phyloP scores from a whole-genome alignment of 2,113 vertebrate genomes.

The Podarcis raffonei region DNA sequence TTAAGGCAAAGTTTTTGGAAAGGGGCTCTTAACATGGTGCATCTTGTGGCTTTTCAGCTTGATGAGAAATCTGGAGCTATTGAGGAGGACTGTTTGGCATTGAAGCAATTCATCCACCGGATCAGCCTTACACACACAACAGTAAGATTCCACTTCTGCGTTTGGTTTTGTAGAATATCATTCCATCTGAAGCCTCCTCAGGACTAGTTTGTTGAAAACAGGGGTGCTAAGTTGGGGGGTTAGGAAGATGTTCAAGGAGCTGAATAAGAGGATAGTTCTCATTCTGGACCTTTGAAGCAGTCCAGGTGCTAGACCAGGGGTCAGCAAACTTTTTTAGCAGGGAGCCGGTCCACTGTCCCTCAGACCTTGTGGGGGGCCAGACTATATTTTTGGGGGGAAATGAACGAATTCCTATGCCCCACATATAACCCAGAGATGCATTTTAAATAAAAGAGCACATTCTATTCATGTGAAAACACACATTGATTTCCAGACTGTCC shows the following conservation, averaged over 20 bases:
- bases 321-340: too few relatives aligned
- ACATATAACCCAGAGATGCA: too few relatives aligned
- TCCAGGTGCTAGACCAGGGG: neutral
- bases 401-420: too few relatives aligned
- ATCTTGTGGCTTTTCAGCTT: slow-evolving; percentile 61
- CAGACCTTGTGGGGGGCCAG: too few relatives aligned
- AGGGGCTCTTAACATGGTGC: neutral
- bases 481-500: too few relatives aligned
- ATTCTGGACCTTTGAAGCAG: neutral
- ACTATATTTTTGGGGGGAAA: too few relatives aligned
- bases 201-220: neutral
- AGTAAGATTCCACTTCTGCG: slow-evolving; percentile 65
- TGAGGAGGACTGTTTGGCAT: slow-evolving; percentile 52
- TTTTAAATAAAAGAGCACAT: too few relatives aligned
- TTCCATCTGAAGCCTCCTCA: neutral
- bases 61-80: slow-evolving; percentile 51
- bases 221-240: neutral
- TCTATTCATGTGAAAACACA: too few relatives aligned
- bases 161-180: neutral
- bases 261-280: neutral
- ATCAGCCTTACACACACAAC: slow-evolving; percentile 76
- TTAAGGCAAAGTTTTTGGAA: neutral
- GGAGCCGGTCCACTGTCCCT: too few relatives aligned
- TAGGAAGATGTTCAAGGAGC: neutral
- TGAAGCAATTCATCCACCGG: slow-evolving; percentile 75